Evolutionary conservation across 2,113 vertebrate species (phyloP).

Genomic region (Phoenicopterus ruber): DNA sequence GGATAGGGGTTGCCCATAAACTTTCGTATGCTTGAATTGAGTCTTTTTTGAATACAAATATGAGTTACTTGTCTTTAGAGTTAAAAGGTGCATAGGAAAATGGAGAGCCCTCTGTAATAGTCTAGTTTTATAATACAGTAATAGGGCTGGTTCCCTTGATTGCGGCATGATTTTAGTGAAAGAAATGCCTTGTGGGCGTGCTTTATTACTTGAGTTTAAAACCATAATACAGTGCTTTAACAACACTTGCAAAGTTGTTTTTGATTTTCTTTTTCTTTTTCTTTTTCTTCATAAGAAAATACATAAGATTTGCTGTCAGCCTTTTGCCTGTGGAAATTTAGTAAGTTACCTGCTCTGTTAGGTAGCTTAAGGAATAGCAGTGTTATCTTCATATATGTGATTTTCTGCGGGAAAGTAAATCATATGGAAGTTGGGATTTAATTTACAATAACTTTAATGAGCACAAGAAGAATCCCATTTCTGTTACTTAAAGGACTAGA

Average conservation of each 20-base stretch:
- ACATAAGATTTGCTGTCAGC: conserved; percentile 11
- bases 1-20: not conserved
- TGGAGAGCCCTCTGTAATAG: conserved; percentile 15
- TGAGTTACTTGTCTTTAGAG: not conserved
- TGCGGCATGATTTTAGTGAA: conserved; percentile 17
- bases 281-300: conserved; percentile 41
- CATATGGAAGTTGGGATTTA: conserved; percentile 49
- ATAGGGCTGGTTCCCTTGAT: conserved; percentile 58
- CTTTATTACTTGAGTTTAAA: conserved; percentile 54
- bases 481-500: conserved; percentile 37
- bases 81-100: not conserved
- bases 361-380: conserved; percentile 47
- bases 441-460: conserved; percentile 55
- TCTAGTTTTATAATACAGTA: conserved; percentile 45
- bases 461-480: conserved; percentile 31
- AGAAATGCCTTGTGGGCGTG: conserved; percentile 28
- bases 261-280: not conserved
- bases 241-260: not conserved
- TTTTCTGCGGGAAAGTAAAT: not conserved
- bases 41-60: not conserved
- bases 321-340: conserved; percentile 61
- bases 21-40: not conserved
- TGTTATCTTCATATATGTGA: not conserved
- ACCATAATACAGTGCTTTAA: conserved; percentile 49
- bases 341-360: conserved; percentile 47